Evolutionary conservation across 2,888 invertebrate species (phyloP).

Genomic region (Orthonychiurus folsomi): DNA sequence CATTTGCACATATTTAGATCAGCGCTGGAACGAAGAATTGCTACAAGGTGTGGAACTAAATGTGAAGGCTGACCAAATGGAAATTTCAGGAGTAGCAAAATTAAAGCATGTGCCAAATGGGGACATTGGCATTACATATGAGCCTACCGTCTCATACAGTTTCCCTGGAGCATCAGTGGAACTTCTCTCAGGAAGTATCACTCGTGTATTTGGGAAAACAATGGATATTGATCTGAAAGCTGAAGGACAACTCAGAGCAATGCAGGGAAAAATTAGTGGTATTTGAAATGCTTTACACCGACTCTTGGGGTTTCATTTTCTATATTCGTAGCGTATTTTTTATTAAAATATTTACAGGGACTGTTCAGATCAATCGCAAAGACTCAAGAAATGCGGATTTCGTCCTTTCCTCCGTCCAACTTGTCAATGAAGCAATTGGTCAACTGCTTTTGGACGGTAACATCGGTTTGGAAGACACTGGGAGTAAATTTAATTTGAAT

Average conservation of each 20-base stretch:
- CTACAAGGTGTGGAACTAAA: conserved; percentile 8
- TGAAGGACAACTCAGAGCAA: conserved; percentile 22
- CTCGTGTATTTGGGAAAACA: conserved; percentile 21
- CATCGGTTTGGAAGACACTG: conserved; percentile 9
- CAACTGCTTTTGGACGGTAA: conserved; percentile 23
- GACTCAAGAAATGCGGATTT: conserved; percentile 14
- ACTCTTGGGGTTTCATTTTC: too few species aligned
- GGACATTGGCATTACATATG: conserved; percentile 47
- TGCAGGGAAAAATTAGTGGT: conserved; percentile 30
- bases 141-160: conserved; percentile 60
- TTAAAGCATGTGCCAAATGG: conserved; percentile 45
- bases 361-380: conserved; percentile 13
- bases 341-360: conserved; percentile 15
- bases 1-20: conserved; percentile 8
- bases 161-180: conserved; percentile 50
- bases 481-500: conserved; percentile 20
- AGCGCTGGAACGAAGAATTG: conserved; percentile 3
- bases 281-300: too few species aligned
- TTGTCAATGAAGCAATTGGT: conserved; percentile 23
- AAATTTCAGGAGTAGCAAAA: conserved; percentile 42
- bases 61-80: neutral
- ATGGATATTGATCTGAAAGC: conserved; percentile 27
- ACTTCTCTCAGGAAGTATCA: conserved; percentile 35
- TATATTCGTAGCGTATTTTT: too few species aligned
- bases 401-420: conserved; percentile 21